Evolutionary conservation across 2,888 invertebrate genomes (phyloP).

Genomic region (Drosophila engyochracea): DNA sequence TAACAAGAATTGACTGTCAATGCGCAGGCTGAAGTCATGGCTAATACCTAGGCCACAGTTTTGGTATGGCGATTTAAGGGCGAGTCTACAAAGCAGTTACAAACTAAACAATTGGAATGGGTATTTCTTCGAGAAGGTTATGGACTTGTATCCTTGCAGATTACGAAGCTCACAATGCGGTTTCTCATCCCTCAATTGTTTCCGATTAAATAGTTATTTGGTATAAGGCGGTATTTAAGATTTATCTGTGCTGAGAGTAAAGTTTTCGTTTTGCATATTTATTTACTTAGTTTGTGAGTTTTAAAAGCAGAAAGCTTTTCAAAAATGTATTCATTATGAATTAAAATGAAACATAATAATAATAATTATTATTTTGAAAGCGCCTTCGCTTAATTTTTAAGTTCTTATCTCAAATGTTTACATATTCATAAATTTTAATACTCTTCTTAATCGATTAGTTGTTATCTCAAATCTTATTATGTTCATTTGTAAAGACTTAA

Average conservation of each 20-base stretch:
- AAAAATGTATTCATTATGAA: not conserved
- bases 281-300: not conserved
- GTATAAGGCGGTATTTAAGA: not conserved
- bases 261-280: not conserved
- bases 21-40: slow-evolving; percentile 67
- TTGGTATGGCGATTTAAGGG: slow-evolving; percentile 21
- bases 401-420: not conserved
- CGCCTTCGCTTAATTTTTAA: not conserved
- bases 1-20: slow-evolving; percentile 62
- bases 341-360: not conserved
- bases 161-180: not conserved
- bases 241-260: not conserved
- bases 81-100: slow-evolving; percentile 4
- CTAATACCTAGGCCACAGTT: slow-evolving; percentile 49
- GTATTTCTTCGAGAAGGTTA: not conserved
- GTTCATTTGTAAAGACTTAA: not conserved
- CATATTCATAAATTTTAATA: not conserved
- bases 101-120: not conserved
- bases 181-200: not conserved
- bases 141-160: not conserved
- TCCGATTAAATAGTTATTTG: not conserved
- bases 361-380: not conserved
- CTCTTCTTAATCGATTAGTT: not conserved
- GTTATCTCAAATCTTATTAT: not conserved
- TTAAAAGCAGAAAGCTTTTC: not conserved